Evolutionary conservation across 2,113 vertebrate genomes (phyloP).

Genomic region (mouse (Mus musculus)): DNA sequence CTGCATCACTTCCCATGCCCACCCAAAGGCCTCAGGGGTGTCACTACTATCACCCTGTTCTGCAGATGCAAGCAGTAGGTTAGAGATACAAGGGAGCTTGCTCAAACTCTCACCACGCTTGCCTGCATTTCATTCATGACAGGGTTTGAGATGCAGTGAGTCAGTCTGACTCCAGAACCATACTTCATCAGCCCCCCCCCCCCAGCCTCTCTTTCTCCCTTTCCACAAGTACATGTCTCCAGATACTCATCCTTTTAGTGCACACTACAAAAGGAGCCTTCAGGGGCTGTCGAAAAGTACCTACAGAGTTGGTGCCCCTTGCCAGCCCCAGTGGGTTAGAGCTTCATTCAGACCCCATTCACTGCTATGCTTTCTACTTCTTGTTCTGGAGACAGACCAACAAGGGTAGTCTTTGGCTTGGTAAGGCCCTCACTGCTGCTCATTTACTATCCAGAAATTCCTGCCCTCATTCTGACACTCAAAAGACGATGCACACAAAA

Average conservation of each 20-base stretch:
- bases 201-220: neutral
- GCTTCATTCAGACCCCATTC: neutral
- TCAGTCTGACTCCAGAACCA: neutral
- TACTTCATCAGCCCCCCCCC: neutral
- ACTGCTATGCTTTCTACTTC: conserved; percentile 28
- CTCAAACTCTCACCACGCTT: neutral
- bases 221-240: neutral
- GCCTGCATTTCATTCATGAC: neutral
- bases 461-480: neutral
- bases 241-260: neutral
- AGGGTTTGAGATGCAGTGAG: neutral
- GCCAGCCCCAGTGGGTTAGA: neutral
- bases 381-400: conserved; percentile 58
- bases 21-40: neutral
- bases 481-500: conserved; percentile 31
- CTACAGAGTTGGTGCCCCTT: neutral
- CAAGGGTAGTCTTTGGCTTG: conserved; percentile 12
- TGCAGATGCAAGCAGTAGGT: neutral
- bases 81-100: neutral
- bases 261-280: neutral
- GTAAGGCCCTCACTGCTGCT: conserved; percentile 10
- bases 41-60: neutral
- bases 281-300: neutral
- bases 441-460: conserved; percentile 5
- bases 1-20: neutral